These are phyloP conservation scores for Diprion similis DNA, from an alignment of 1,140 invertebrate species.

Conservation along the genomic window DNA sequence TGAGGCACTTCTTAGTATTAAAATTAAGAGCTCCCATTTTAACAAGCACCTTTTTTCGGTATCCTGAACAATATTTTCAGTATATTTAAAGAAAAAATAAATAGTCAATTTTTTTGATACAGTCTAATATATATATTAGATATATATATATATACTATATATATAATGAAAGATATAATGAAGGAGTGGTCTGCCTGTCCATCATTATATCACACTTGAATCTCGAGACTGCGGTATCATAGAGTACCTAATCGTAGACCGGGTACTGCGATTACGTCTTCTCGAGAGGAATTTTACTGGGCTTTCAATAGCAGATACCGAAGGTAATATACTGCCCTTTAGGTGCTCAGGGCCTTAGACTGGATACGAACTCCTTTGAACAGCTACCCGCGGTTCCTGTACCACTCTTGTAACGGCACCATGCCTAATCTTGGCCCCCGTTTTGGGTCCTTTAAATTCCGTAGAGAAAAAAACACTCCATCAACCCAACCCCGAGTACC, in stretches of 20 bases:
- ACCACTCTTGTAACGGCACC: background rate
- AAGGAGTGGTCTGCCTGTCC: background rate
- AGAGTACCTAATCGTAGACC: background rate
- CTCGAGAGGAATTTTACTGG: background rate
- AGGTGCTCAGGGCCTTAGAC: background rate
- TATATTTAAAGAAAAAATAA: no score
- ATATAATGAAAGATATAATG: background rate
- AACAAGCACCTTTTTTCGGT: no score
- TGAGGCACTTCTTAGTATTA: no score
- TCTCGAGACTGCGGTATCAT: background rate
- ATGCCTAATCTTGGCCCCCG: background rate
- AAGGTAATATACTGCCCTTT: background rate
- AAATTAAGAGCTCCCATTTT: no score
- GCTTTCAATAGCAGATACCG: constrained; percentile 1
- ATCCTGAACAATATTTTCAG: no score
- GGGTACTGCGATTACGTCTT: background rate
- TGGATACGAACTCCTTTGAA: background rate
- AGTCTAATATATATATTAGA: no score
- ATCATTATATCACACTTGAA: background rate
- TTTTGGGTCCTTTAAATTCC: background rate
- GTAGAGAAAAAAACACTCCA: background rate
- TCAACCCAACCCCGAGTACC: background rate
- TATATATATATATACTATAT: no score
- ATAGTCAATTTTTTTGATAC: no score
- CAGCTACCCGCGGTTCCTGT: background rate